Evolutionary conservation across 2,888 invertebrate species (phyloP), one percentile per base, ranked within the genome.

Genomic region (Amblyjoppa fuscipennis): DNA sequence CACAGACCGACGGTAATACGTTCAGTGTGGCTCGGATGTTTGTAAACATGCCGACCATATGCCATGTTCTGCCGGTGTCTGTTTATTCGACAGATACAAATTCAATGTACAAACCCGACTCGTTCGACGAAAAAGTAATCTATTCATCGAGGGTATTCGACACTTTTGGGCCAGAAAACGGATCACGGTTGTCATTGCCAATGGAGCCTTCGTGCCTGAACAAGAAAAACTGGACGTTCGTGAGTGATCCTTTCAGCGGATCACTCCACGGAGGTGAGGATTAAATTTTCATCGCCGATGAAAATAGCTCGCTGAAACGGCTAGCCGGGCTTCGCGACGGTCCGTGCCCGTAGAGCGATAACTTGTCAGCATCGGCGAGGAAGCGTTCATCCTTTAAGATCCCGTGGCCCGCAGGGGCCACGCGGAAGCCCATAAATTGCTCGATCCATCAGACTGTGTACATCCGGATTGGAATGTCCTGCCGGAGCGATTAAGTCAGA

Each of bases 21-120:
- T 74, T 74, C 64, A 4, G 45, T 73, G 31, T 56, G 73, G 76
- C 61, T 80, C 53, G 61, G 68, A 77, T 83, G 61, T 71, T 83
- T 77, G 69, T 64, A 77, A 78, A 85, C 61, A 75, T 56, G n/a
- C 56, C 31, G n/a, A 34, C 25, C 28, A 31, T 16, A 61, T 28
- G 28, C 31, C 34, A 16, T 61, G 61, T 61, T 11, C 28, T 4
- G 6, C 6, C 31, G 11, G 11, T 28, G 3, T 45, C 45, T 45
- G 11, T 45, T 45, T 45, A 45, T 45, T 13, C 3, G 4, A 13
- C 13, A 3, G 45, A 13, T 45, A 45, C 45, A 13, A 45, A 11
- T 3, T 45, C 13, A 45, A 45, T 45, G 13, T 13, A 13, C 13
- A 45, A 45, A 45, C 11, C 3, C 13, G 11, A 13, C 4, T 45